Evolutionary conservation across 2,888 invertebrate species (phyloP).

Genomic region (Trissolcus japonicus): DNA sequence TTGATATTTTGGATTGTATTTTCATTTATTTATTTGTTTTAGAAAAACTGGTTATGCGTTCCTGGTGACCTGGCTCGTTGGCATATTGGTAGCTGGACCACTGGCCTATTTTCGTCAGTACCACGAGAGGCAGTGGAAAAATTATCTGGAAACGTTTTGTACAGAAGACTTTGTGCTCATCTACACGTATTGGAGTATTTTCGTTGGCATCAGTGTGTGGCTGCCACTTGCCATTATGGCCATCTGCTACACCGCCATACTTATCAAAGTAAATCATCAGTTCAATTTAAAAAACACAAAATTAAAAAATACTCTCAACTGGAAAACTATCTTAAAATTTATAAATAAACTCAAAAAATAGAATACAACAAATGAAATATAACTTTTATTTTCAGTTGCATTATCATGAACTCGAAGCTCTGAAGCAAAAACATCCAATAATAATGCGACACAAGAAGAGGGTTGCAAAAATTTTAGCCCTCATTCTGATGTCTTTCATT

Average conservation of each 20-base stretch:
- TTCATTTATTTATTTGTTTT: neutral
- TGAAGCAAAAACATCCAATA: slow-evolving; percentile 81
- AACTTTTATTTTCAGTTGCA: slow-evolving; percentile 77
- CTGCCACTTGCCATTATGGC: slow-evolving; percentile 85
- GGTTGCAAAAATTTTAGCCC: slow-evolving; percentile 84
- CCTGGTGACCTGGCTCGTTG: slow-evolving; percentile 82
- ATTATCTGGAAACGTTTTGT: slow-evolving; percentile 87
- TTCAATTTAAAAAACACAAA: neutral
- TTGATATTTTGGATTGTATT: neutral
- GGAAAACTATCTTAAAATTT: too few species aligned
- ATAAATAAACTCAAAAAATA: too few species aligned
- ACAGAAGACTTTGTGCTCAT: slow-evolving; percentile 81
- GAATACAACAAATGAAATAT: neutral
- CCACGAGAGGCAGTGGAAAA: slow-evolving; percentile 84
- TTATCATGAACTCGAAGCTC: slow-evolving; percentile 81
- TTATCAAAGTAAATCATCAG: slow-evolving; percentile 79
- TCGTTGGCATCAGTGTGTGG: slow-evolving; percentile 86
- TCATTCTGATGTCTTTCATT: slow-evolving; percentile 82
- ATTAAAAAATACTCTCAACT: neutral
- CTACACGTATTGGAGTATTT: slow-evolving; percentile 87
- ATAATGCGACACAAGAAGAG: slow-evolving; percentile 81
- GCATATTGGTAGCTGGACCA: slow-evolving; percentile 81
- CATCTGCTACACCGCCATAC: slow-evolving; percentile 85
- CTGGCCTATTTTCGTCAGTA: slow-evolving; percentile 82
- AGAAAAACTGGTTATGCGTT: slow-evolving; percentile 82